These are phyloP conservation scores for Eurois occulta DNA, from an alignment of 2,888 invertebrate species.

Conservation along the genomic window DNA sequence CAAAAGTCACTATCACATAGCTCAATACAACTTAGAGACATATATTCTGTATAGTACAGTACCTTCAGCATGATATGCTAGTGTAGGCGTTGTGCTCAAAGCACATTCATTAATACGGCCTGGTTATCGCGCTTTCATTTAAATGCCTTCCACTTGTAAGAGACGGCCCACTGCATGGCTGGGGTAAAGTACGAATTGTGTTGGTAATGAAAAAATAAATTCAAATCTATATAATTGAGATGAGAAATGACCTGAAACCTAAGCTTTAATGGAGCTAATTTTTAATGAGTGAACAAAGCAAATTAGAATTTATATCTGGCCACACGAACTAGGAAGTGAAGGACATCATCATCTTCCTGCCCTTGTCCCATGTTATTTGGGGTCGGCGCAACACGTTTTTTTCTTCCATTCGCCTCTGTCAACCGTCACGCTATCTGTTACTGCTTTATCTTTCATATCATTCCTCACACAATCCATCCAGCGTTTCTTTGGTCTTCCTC, in stretches of 20 bases:
- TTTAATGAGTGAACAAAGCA: neutral
- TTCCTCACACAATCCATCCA: too few species aligned
- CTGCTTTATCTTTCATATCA: too few species aligned
- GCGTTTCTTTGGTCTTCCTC: too few species aligned
- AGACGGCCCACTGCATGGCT: conserved; percentile 67
- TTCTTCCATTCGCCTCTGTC: too few species aligned
- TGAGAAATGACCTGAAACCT: neutral
- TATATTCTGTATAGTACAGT: conserved; percentile 2
- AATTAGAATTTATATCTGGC: neutral
- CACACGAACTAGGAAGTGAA: neutral
- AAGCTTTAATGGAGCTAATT: neutral
- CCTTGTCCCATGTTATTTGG: too few species aligned
- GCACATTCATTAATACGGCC: conserved; percentile 81
- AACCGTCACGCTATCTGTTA: too few species aligned
- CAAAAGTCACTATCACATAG: neutral
- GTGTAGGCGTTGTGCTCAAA: conserved; percentile 60
- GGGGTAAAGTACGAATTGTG: conserved; percentile 70
- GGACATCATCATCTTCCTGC: too few species aligned
- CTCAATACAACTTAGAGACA: conserved; percentile 3
- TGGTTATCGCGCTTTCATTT: conserved; percentile 86
- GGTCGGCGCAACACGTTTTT: too few species aligned
- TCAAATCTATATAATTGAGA: neutral
- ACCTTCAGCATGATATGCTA: neutral
- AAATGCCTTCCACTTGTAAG: conserved; percentile 86
- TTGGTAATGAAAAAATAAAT: neutral